Percentiles rank a stretch among this genome's conserved stretches.
phyloP scores from a whole-genome alignment of 2,888 invertebrate species.

The Lysandra bellargus region DNA sequence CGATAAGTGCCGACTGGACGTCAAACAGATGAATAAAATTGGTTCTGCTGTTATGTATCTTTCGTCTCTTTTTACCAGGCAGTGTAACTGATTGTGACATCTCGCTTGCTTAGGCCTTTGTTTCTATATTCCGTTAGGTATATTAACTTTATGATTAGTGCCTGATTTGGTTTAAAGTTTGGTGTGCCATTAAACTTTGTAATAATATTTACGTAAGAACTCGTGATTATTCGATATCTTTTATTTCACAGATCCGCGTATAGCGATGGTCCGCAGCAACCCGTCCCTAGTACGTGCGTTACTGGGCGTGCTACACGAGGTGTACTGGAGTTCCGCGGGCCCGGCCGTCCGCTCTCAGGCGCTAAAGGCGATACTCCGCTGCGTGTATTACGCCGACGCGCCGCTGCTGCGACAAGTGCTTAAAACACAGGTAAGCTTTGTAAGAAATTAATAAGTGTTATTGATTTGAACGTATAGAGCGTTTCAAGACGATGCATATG shows the following conservation, averaged over 20 bases:
- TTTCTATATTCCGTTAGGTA: no score
- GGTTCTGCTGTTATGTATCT: no score
- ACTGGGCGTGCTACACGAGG: conserved; percentile 97
- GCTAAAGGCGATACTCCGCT: conserved; percentile 95
- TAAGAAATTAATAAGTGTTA: not conserved
- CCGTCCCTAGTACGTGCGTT: conserved; percentile 86
- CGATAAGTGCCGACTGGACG: no score
- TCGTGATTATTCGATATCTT: not conserved
- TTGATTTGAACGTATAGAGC: no score
- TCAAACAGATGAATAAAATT: no score
- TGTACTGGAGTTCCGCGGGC: conserved; percentile 98
- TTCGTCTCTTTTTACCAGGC: no score
- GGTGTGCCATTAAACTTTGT: no score
- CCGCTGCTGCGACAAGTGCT: conserved; percentile 89
- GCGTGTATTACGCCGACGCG: conserved; percentile 96
- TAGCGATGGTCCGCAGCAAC: conserved; percentile 70
- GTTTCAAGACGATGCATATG: no score
- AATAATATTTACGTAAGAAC: not conserved
- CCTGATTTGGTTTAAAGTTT: no score
- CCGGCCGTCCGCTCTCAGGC: conserved; percentile 98
- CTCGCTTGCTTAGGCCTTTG: no score
- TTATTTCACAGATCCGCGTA: conserved; percentile 60
- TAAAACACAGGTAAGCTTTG: conserved; percentile 75
- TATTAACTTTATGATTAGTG: no score
- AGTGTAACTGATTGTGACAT: no score